Conservation (phyloP, 2,113 vertebrate genomes). For the Electrona antarctica region DNA sequence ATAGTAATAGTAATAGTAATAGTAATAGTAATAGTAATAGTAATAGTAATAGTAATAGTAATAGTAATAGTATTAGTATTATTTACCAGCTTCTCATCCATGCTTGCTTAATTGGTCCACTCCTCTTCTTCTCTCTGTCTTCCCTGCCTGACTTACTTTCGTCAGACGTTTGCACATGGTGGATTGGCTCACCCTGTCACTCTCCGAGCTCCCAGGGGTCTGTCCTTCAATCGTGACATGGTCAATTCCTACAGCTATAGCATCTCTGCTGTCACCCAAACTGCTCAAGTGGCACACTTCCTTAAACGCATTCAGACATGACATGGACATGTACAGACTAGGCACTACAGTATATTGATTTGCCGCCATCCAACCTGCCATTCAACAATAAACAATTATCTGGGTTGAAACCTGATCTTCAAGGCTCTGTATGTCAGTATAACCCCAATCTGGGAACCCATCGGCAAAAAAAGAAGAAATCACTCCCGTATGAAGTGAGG, state of each 20-base stretch:
- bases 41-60: no score
- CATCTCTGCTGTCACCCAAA: conserved; percentile 3
- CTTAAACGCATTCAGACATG: conserved; percentile 26
- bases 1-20: no score
- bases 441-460: no score
- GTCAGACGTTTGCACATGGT: conserved; percentile 24
- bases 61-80: not conserved
- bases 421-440: no score
- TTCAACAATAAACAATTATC: not conserved
- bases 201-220: conserved; percentile 37
- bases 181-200: conserved; percentile 39
- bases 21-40: no score
- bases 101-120: not conserved
- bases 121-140: conserved; percentile 1
- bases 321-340: conserved; percentile 8
- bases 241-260: conserved; percentile 14
- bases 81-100: not conserved
- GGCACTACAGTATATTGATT: conserved; percentile 4
- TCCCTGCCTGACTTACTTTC: conserved; percentile 14
- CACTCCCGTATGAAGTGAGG: no score
- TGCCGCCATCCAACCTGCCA: conserved; percentile 1
- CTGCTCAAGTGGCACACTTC: conserved; percentile 43
- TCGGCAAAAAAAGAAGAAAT: no score
- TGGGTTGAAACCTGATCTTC: no score
- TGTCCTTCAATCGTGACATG: not conserved